Evolutionary conservation across 2,888 invertebrate genomes (phyloP).

Genomic region (Blastobasis adustella): DNA sequence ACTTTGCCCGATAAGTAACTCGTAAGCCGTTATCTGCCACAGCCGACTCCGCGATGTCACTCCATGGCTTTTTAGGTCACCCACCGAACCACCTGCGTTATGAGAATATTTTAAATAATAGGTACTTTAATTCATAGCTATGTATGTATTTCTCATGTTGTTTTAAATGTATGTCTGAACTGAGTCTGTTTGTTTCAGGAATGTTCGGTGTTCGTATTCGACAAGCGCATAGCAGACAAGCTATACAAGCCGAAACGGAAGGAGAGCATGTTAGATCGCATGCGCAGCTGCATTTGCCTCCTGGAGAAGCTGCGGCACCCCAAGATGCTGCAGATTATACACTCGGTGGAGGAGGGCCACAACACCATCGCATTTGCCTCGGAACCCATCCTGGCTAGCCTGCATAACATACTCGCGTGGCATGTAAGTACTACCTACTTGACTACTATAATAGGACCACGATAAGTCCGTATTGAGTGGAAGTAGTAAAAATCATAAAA

Average conservation of each 20-base stretch:
- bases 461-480: no score
- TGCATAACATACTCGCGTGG: slow-evolving; percentile 91
- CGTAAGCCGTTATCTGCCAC: no score
- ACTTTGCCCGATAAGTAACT: no score
- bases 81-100: no score
- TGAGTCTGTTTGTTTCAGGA: slow-evolving; percentile 75
- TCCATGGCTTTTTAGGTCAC: no score
- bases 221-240: slow-evolving; percentile 94
- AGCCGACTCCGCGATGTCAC: no score
- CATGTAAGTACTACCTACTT: slow-evolving; percentile 72
- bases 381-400: slow-evolving; percentile 90
- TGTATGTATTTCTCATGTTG: no score
- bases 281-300: slow-evolving; percentile 85
- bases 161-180: no score
- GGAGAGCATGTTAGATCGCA: slow-evolving; percentile 92
- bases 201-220: slow-evolving; percentile 94
- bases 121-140: no score
- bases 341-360: slow-evolving; percentile 86
- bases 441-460: no score
- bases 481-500: no score
- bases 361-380: slow-evolving; percentile 96
- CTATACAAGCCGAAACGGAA: slow-evolving; percentile 93
- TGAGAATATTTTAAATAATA: no score
- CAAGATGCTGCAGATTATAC: slow-evolving; percentile 82
- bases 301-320: slow-evolving; percentile 91